These are phyloP conservation scores for Hermaeophaga mercurialis DNA, from an alignment of 2,888 invertebrate species.

Conservation along the genomic window DNA sequence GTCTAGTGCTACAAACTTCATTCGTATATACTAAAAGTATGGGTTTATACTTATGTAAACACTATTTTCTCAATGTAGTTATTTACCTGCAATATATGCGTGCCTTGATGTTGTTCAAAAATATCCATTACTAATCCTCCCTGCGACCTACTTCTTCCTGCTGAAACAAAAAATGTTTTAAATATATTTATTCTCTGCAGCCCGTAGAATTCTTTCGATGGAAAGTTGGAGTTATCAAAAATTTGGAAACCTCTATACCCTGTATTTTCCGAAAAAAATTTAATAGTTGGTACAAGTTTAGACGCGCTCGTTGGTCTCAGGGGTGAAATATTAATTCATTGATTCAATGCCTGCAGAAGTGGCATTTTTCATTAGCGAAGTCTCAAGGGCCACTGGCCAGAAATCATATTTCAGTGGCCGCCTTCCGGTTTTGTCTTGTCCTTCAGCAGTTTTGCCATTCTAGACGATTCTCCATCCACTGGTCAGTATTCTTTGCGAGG, in stretches of 20 bases:
- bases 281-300: conserved; percentile 13
- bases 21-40: too few relatives aligned
- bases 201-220: too few relatives aligned
- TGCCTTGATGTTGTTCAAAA: conserved; percentile 96
- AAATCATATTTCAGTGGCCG: conserved; percentile 30
- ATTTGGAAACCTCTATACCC: not conserved
- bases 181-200: not conserved
- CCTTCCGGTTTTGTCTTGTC: conserved; percentile 5
- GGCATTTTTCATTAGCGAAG: conserved; percentile 52
- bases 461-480: conserved; percentile 28
- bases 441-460: conserved; percentile 25
- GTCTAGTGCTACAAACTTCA: too few relatives aligned
- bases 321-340: conserved; percentile 30
- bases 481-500: conserved; percentile 54
- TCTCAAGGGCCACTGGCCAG: conserved; percentile 43
- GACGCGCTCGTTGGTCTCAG: conserved; percentile 17
- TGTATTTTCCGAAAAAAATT: conserved; percentile 13
- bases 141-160: conserved; percentile 71
- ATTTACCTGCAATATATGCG: conserved; percentile 94
- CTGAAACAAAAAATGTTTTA: conserved; percentile 64
- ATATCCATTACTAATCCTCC: conserved; percentile 80
- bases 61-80: too few relatives aligned
- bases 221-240: too few relatives aligned
- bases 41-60: too few relatives aligned
- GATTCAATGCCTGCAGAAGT: conserved; percentile 26